Evolutionary conservation across 2,888 invertebrate genomes (phyloP), one percentile per base, ranked within the genome.

Genomic region (Peribatodes rhomboidaria): DNA sequence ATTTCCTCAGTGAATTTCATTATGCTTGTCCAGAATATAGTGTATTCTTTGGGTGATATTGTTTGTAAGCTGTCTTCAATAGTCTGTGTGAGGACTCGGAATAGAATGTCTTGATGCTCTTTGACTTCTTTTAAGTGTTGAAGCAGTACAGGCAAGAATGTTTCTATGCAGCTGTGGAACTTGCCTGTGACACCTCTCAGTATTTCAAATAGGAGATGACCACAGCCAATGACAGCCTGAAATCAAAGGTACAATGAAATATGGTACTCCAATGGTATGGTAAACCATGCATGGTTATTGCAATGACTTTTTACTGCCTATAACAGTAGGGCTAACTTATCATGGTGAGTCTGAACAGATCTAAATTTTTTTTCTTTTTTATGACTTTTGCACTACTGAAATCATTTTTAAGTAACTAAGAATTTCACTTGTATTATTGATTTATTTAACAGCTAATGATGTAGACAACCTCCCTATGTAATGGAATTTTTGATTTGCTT

Each of bases 131-230:
- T 88, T 1, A 97, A 82, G 39, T 95, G 94, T 65, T 95, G 93
- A 2, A 98, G 90, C 13, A 97, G 90, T 49, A 97, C 84, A 37
- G 95, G 94, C 2, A 98, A 83, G 75, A 97, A 95, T 60, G 94
- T 94, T 56, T 96, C 96, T 0, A 97, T 95, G 76, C 96, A 96
- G 70, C 97, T 98, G 83, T 99, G 98, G 81, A 99, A 97, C 77
- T 97, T 96, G 0, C 96, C 96, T 65, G 95, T 94, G 0, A 98
- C 96, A 33, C 98, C 98, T 80, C 96, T 95, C 46, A 98, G 86
- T 61, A 98, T 96, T 93, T 99, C 98, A 90, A 98, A 99, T 61
- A 99, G 92, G 20, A 99, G 93, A 74, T 96, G 95, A 0, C 98
- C 98, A 85, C 98, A 97, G 6, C 99, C 99, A 56, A 94, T 86